A percentile compares a stretch with the other conserved stretches of the same genome.
Conservation (phyloP, 2,888 invertebrate species). For the Lobophora halterata region DNA sequence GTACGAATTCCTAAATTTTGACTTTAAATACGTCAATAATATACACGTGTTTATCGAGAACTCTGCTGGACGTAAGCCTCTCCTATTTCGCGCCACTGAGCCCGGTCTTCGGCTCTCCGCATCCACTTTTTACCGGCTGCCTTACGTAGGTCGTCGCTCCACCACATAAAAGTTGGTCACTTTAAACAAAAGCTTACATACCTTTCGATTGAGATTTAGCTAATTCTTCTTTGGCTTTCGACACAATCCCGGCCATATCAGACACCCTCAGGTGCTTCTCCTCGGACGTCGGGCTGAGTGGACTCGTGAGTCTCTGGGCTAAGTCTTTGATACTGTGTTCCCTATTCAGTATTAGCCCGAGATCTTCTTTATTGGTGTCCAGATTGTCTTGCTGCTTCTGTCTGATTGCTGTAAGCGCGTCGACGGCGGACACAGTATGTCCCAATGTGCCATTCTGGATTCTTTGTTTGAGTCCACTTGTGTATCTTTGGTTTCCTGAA, state of each 20-base stretch:
- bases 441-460: conserved; percentile 81
- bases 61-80: no score
- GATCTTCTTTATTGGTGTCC: conserved; percentile 76
- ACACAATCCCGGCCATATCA: conserved; percentile 94
- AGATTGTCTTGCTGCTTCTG: conserved; percentile 81
- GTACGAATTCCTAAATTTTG: no score
- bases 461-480: conserved; percentile 80
- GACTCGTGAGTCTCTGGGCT: conserved; percentile 90
- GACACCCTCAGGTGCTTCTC: conserved; percentile 85
- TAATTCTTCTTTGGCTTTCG: conserved; percentile 95
- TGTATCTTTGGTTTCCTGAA: conserved; percentile 80
- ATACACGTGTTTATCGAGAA: no score
- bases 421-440: conserved; percentile 73
- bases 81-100: no score
- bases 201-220: conserved; percentile 92
- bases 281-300: conserved; percentile 79
- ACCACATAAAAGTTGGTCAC: no score
- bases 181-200: no score
- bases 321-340: conserved; percentile 94
- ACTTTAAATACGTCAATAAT: no score
- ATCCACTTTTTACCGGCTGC: no score
- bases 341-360: conserved; percentile 86
- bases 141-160: no score
- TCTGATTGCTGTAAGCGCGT: conserved; percentile 59
- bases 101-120: no score